A percentile compares a stretch with the other conserved stretches of the same genome.
phyloP scores from a whole-genome alignment of 2,888 invertebrate species.

The Ditylenchus weischeri region DNA sequence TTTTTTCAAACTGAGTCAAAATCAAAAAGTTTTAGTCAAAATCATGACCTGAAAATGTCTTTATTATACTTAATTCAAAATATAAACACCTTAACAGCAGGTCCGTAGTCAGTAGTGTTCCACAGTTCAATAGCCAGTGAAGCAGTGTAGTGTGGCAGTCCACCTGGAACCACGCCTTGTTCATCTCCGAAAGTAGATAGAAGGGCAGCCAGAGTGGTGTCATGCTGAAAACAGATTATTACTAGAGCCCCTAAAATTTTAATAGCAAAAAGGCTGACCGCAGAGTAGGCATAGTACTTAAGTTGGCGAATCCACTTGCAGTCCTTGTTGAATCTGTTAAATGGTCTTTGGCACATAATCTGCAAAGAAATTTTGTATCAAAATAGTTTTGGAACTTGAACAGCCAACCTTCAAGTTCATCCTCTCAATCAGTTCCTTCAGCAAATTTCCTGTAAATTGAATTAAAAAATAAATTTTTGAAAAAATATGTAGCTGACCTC shows the following conservation, averaged over 20 bases:
- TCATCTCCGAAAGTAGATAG: conserved; percentile 54
- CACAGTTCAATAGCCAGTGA: conserved; percentile 52
- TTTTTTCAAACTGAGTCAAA: too few relatives aligned
- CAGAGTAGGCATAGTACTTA: conserved; percentile 55
- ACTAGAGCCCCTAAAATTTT: conserved; percentile 8
- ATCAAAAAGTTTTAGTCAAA: too few relatives aligned
- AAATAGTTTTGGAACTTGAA: too few relatives aligned
- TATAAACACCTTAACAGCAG: conserved; percentile 35
- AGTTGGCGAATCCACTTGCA: conserved; percentile 31
- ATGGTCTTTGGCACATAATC: background rate
- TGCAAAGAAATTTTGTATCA: too few relatives aligned
- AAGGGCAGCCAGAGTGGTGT: conserved; percentile 53
- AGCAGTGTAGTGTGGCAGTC: conserved; percentile 54
- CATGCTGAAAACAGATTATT: conserved; percentile 45
- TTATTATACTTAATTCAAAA: background rate
- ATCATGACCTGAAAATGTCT: background rate
- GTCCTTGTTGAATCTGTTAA: background rate
- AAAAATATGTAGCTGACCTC: conserved; percentile 30
- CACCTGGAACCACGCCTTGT: conserved; percentile 47
- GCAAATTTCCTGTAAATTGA: conserved; percentile 18
- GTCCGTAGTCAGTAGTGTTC: conserved; percentile 41
- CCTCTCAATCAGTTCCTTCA: conserved; percentile 22
- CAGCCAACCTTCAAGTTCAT: conserved; percentile 22
- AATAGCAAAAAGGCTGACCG: conserved; percentile 31
- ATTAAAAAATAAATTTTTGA: conserved; percentile 4